Conservation (phyloP, 2,113 vertebrate genomes). For the Percopsis transmontana region DNA sequence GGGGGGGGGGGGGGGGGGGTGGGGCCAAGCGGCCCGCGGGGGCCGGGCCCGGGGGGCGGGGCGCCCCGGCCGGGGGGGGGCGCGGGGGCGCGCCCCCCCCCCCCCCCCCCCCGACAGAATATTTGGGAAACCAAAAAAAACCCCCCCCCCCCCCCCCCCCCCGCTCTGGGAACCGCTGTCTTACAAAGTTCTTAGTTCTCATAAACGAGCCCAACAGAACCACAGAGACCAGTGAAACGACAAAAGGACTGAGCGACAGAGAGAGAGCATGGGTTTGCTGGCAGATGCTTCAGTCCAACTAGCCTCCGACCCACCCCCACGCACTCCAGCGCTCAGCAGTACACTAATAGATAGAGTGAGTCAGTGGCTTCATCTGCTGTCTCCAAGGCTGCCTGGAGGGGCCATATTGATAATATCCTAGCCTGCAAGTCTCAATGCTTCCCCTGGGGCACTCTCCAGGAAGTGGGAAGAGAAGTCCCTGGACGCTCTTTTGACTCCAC, state of each 20-base stretch:
- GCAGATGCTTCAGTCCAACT: conserved; percentile 54
- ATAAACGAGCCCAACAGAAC: too few species aligned
- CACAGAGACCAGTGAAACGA: conserved; percentile 10
- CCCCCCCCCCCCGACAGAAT: too few species aligned
- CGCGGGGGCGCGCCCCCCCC: too few species aligned
- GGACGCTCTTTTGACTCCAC: conserved; percentile 51
- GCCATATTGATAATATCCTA: conserved; percentile 78
- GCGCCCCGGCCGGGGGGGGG: too few species aligned
- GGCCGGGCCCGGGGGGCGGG: too few species aligned
- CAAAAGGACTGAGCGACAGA: not conserved
- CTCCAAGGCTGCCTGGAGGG: conserved; percentile 77
- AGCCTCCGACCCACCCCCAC: conserved; percentile 36
- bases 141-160: too few species aligned
- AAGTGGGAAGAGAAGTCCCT: conserved; percentile 72
- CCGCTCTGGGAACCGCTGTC: too few species aligned
- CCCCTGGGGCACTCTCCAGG: conserved; percentile 68
- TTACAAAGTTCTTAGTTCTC: too few species aligned
- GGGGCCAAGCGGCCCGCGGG: too few species aligned
- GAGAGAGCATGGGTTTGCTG: conserved; percentile 45
- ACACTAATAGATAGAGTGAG: conserved; percentile 76
- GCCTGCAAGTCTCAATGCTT: conserved; percentile 75
- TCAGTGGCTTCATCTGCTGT: conserved; percentile 71
- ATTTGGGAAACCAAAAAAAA: too few species aligned
- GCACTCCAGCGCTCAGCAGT: conserved; percentile 64
- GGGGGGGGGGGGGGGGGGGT: too few species aligned